A percentile compares a stretch with the other conserved stretches of the same genome.
These are phyloP conservation scores for Cossypha caffra DNA, from an alignment of 2,797 vertebrate species.

Conservation along the genomic window DNA sequence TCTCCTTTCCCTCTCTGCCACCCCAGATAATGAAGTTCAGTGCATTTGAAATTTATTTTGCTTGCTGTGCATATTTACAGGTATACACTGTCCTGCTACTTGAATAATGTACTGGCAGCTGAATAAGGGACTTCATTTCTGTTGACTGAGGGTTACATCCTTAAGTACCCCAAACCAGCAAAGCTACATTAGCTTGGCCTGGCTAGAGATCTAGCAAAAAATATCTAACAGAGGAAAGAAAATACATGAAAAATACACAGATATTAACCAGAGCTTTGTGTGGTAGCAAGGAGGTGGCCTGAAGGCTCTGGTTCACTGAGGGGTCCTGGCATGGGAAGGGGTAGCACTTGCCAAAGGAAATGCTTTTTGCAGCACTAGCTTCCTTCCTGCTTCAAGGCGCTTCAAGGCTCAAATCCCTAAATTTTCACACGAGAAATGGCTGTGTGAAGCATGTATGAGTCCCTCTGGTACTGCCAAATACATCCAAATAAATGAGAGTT, in stretches of 20 bases:
- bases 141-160: not conserved
- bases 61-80: not conserved
- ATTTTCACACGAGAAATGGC: not conserved
- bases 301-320: not conserved
- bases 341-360: not conserved
- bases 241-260: not conserved
- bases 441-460: not conserved
- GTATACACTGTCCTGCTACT: not conserved
- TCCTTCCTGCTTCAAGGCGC: not conserved
- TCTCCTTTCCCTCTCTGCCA: not conserved
- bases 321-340: not conserved
- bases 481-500: not conserved
- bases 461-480: not conserved
- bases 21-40: not conserved
- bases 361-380: not conserved
- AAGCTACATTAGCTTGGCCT: not conserved
- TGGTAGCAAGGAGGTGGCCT: not conserved
- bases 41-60: not conserved
- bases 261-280: not conserved
- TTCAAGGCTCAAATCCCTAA: not conserved
- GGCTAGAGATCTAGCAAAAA: not conserved
- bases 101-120: not conserved
- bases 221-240: not conserved
- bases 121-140: not conserved
- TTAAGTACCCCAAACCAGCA: not conserved